Evolutionary conservation across 2,113 vertebrate species (phyloP), one percentile per base, ranked within the genome.

Genomic region (Mustela nigripes): DNA sequence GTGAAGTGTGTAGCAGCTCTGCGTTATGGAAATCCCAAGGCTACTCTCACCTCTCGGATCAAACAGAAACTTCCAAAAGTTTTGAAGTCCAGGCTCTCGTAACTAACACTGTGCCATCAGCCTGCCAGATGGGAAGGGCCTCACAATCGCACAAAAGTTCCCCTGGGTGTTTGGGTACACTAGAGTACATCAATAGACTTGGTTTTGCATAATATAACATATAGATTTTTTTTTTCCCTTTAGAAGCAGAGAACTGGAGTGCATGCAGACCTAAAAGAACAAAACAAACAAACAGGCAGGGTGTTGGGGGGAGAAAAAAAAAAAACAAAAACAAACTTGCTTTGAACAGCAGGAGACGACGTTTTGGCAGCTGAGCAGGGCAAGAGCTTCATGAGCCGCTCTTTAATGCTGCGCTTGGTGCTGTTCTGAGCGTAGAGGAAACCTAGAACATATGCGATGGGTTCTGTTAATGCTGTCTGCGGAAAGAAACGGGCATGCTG

Each of bases 371-470:
- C 98, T 97, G 99, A 99, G 98, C 99, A 99, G 98, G 99, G 99
- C 96, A 99, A 99, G 98, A 99, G 99, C 98, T 99, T 99, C 99
- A 99, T 98, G 99, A 99, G 99, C 67, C 99, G 99, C 98, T 99
- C 99, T 99, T 99, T 99, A 99, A 99, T 98, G 97, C 99, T 99
- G 98, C 98, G 99, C 98, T 99, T 99, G 99, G 98, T 98, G 98
- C 98, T 99, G 98, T 99, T 99, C 99, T 99, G 99, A 98, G 99
- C 97, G 99, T 99, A 99, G 98, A 99, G 97, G 98, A 99, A 99
- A 99, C 99, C 99, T 99, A 99, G 99, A 99, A 99, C 98, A 99
- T 99, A 99, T 65, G 99, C 94, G 96, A 98, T 95, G 98, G 98
- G 97, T 97, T 96, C 98, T 95, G 98, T 99, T 99, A 99, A 98